Evolutionary conservation across 2,113 vertebrate species (phyloP).

Genomic region (Siphamia tubifer): DNA sequence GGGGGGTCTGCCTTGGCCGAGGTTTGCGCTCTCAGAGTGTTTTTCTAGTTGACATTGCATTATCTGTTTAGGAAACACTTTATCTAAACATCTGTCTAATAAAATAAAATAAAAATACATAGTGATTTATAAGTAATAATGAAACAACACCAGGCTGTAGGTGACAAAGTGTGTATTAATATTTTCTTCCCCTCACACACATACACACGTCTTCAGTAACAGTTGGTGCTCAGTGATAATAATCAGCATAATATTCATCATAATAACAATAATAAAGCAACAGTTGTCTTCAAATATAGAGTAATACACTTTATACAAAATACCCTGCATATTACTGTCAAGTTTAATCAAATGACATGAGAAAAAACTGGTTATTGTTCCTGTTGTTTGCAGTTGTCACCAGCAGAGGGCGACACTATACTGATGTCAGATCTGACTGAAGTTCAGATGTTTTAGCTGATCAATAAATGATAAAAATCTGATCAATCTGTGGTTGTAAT

Average conservation of each 20-base stretch:
- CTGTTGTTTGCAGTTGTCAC: background rate
- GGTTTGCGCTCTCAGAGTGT: no score
- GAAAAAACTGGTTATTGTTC: background rate
- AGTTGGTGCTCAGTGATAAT: conserved; percentile 50
- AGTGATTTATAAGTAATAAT: no score
- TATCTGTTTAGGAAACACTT: no score
- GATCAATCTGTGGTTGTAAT: no score
- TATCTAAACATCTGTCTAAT: no score
- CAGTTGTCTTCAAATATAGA: conserved; percentile 57
- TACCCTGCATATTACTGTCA: conserved; percentile 53
- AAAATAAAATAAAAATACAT: no score
- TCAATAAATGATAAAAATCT: no score
- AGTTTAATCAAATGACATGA: background rate
- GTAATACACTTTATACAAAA: conserved; percentile 56
- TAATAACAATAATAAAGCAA: conserved; percentile 23
- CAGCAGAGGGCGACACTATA: conserved; percentile 13
- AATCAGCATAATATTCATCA: conserved; percentile 8
- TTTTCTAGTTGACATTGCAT: no score
- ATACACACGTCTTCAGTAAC: conserved; percentile 30
- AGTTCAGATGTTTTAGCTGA: no score
- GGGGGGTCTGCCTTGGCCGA: no score
- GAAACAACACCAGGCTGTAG: background rate
- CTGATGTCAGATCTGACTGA: background rate
- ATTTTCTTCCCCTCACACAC: background rate
- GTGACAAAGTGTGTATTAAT: conserved; percentile 53